phyloP scores from a whole-genome alignment of 2,113 vertebrate genomes.

The Edolisoma coerulescens region DNA sequence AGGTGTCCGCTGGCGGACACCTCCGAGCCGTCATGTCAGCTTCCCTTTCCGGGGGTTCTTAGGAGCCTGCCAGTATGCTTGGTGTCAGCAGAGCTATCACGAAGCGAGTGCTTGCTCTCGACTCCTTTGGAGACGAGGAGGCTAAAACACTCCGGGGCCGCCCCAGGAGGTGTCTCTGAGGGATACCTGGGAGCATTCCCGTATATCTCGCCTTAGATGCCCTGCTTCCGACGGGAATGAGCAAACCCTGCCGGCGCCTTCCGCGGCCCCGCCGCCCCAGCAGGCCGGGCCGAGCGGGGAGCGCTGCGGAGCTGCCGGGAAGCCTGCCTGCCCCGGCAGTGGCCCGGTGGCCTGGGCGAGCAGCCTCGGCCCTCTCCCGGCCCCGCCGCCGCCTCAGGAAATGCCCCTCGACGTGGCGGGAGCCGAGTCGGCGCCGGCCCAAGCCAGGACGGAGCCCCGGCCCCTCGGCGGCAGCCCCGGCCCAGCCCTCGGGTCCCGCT shows the following conservation, averaged over 20 bases:
- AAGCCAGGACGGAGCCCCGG: background rate
- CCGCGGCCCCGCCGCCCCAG: no score
- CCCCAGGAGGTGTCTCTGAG: background rate
- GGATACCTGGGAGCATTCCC: background rate
- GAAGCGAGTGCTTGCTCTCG: background rate
- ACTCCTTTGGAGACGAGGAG: background rate
- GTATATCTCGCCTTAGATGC: rapidly evolving
- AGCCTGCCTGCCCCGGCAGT: background rate
- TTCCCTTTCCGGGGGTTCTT: background rate
- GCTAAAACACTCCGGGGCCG: background rate
- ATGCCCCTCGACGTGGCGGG: background rate
- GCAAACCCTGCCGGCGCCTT: background rate
- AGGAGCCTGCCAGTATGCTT: rapidly evolving
- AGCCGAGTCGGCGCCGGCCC: background rate
- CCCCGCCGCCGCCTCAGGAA: background rate
- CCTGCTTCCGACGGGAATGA: background rate
- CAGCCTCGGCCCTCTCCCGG: no score
- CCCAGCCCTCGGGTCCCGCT: background rate
- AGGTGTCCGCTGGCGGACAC: background rate
- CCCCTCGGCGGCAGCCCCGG: no score
- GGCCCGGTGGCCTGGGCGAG: background rate
- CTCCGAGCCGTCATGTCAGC: background rate
- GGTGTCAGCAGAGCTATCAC: background rate
- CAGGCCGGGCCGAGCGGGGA: background rate
- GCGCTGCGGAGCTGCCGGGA: background rate